Conservation (phyloP, 2,888 invertebrate genomes). For the Drosophila crucigera region DNA sequence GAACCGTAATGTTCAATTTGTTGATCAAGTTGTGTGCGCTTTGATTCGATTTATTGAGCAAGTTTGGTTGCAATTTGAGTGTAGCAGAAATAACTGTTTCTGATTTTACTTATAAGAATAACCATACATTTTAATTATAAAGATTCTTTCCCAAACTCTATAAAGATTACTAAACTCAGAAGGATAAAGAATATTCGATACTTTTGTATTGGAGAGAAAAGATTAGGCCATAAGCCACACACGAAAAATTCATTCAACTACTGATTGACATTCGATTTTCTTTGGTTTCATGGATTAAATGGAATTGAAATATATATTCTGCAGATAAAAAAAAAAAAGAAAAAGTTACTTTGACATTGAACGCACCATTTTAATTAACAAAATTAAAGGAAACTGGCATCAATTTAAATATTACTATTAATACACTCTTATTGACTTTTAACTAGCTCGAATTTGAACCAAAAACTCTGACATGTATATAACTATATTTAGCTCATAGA, state of each 20-base stretch:
- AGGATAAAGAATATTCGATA: background rate
- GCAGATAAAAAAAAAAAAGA: background rate
- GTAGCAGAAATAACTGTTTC: conserved; percentile 6
- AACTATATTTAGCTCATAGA: conserved; percentile 14
- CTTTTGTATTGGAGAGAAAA: background rate
- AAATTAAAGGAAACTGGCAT: background rate
- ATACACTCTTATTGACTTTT: conserved; percentile 1
- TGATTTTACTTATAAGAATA: background rate
- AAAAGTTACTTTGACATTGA: background rate
- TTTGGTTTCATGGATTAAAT: background rate
- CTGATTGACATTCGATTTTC: background rate
- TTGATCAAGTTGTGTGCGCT: conserved; percentile 29
- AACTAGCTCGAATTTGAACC: conserved; percentile 19
- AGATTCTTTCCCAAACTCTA: background rate
- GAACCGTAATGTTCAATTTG: conserved; percentile 2
- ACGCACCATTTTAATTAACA: too few relatives aligned
- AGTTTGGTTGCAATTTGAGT: conserved; percentile 35
- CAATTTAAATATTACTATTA: conserved; percentile 4
- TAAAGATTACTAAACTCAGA: background rate
- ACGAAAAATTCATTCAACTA: background rate
- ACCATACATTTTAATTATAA: background rate
- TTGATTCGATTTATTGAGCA: conserved; percentile 39
- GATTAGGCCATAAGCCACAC: background rate
- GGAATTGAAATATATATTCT: background rate
- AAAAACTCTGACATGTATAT: conserved; percentile 11